Evolutionary conservation across 2,113 vertebrate genomes (phyloP).

Genomic region (Alces alces): DNA sequence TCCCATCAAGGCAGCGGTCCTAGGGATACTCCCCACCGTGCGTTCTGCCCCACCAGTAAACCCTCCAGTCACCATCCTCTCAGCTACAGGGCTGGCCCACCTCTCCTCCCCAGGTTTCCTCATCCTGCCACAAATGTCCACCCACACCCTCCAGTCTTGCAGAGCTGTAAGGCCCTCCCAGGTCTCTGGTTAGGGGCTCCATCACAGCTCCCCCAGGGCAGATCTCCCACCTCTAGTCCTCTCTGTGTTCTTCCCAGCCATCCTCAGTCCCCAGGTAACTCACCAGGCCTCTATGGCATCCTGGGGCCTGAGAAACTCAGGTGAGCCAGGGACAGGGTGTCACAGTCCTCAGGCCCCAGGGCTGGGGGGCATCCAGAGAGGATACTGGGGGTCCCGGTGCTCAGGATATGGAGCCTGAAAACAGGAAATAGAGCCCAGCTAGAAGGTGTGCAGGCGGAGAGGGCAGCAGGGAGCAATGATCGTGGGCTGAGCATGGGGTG

Average conservation of each 20-base stretch:
- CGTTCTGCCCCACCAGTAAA: too few relatives aligned
- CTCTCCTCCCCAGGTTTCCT: neutral
- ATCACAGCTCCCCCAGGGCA: too few relatives aligned
- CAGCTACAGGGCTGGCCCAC: too few relatives aligned
- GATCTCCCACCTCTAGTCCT: neutral
- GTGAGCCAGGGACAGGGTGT: neutral
- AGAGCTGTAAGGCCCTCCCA: neutral
- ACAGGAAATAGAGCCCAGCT: neutral
- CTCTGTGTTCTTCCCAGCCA: neutral
- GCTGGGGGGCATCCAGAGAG: neutral
- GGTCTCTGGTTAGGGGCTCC: neutral
- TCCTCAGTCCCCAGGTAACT: neutral
- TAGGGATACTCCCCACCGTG: neutral
- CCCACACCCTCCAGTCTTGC: too few relatives aligned
- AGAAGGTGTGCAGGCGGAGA: neutral
- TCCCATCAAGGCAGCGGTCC: neutral
- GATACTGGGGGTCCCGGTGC: neutral
- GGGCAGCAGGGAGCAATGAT: neutral
- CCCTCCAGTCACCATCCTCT: neutral
- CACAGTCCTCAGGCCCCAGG: neutral
- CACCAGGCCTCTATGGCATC: neutral
- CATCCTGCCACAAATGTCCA: too few relatives aligned
- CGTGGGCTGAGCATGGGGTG: neutral
- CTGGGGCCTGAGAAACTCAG: neutral
- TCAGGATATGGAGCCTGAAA: neutral